phyloP scores from a whole-genome alignment of 2,113 vertebrate species.

The Spea multiplicata region DNA sequence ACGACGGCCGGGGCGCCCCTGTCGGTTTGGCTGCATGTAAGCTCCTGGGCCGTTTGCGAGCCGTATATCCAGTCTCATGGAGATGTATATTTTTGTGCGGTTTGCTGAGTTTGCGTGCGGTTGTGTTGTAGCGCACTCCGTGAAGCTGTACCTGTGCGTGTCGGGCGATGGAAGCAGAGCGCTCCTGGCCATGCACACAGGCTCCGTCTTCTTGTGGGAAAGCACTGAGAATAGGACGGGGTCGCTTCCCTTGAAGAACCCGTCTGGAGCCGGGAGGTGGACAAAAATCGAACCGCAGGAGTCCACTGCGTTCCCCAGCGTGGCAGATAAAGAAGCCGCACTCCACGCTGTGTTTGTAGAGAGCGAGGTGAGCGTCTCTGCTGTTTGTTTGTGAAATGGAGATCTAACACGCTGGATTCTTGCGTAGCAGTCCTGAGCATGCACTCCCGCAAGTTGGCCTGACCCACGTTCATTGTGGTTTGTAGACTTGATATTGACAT shows the following conservation, averaged over 20 bases:
- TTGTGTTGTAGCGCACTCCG: conserved; percentile 58
- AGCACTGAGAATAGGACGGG: conserved; percentile 60
- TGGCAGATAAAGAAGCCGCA: conserved; percentile 79
- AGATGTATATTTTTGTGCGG: neutral
- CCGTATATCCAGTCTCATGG: neutral
- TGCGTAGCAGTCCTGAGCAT: too few species aligned
- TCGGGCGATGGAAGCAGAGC: conserved; percentile 78
- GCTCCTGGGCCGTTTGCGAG: too few species aligned
- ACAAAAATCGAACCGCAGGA: conserved; percentile 69
- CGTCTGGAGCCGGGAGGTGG: conserved; percentile 72
- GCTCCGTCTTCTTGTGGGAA: conserved; percentile 84
- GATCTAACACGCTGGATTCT: too few species aligned
- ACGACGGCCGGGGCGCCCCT: too few species aligned
- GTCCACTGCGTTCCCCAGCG: conserved; percentile 70
- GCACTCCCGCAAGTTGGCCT: too few species aligned
- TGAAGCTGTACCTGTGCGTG: conserved; percentile 72
- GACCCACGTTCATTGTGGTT: too few species aligned
- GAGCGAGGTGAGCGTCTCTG: conserved; percentile 70
- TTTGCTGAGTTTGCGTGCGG: neutral
- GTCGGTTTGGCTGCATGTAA: too few species aligned
- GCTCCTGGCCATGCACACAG: conserved; percentile 68
- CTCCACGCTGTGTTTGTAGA: conserved; percentile 74
- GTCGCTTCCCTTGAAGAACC: conserved; percentile 55
- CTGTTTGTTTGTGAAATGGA: too few species aligned
- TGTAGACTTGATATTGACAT: too few species aligned